Evolutionary conservation across 2,888 invertebrate genomes (phyloP), one percentile per base, ranked within the genome.

Genomic region (Tholera decimalis): DNA sequence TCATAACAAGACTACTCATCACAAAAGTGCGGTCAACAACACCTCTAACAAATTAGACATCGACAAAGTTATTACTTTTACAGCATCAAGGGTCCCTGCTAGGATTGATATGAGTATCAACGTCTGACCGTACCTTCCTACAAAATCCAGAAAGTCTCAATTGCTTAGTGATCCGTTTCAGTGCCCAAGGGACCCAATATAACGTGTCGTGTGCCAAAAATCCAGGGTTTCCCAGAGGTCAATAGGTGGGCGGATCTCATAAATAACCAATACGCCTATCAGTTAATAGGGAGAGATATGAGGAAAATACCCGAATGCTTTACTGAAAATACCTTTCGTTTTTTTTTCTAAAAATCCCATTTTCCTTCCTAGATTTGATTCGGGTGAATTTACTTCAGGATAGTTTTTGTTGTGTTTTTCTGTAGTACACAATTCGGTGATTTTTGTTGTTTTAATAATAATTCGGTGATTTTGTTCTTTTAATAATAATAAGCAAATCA

Each of bases 81-180:
- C 11, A 28, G n/a, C n/a, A 46, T 0, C 11, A 28, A 11, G 9
- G 18, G 9, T 1, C n/a, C n/a, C n/a, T n/a, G n/a, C n/a, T n/a
- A n/a, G n/a, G n/a, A n/a, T n/a, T n/a, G n/a, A n/a, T n/a, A n/a
- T n/a, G n/a, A n/a, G n/a, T n/a, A n/a, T n/a, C n/a, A n/a, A 46
- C 15, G 26, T 44, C 24, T 24, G 41, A 54, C 37, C 11, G n/a
- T 43, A 39, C 26, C 15, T 56, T 41, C 50, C 44, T 8, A 46
- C n/a, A 37, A 58, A 59, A 64, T 53, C 22, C 37, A 43, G 20
- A 44, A 60, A 22, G n/a, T 35, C 39, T 41, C 51, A 28, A 73
- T 56, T 54, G 44, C 53, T 49, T 56, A 49, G 33, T 20, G 50
- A 47, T 20, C 57, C 22, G 6, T n/a, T 1, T 28, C 56, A 18